These are phyloP conservation scores for Dermochelys coriacea DNA, from an alignment of 2,797 vertebrate genomes.

Conservation along the genomic window DNA sequence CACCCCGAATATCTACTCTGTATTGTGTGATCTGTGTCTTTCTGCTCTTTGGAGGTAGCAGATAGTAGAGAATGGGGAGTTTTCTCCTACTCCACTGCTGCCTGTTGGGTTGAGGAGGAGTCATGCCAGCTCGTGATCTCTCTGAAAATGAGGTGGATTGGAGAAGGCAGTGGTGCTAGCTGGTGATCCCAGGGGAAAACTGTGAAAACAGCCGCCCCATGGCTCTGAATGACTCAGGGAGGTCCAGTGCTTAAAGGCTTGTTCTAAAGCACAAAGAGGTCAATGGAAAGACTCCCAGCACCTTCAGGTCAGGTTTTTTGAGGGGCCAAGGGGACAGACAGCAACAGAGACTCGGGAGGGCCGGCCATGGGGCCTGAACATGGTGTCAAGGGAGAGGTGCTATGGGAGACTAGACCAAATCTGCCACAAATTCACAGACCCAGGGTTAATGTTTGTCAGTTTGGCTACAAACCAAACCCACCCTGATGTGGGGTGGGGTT, in stretches of 20 bases:
- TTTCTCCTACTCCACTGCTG: not conserved
- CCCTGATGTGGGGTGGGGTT: not conserved
- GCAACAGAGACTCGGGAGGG: not conserved
- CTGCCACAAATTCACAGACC: not conserved
- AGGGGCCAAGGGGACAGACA: not conserved
- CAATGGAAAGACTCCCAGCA: not conserved
- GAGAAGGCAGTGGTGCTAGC: not conserved
- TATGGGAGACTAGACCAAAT: not conserved
- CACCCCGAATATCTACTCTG: not conserved
- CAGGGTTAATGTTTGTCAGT: not conserved
- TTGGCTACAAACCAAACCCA: not conserved
- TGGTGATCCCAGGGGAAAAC: not conserved
- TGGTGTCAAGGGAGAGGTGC: not conserved
- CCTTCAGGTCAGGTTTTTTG: not conserved
- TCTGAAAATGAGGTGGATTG: not conserved
- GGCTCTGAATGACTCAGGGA: not conserved
- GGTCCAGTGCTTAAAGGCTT: not conserved
- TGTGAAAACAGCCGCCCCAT: not conserved
- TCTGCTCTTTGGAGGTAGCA: not conserved
- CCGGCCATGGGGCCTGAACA: not conserved
- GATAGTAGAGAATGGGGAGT: rapidly evolving
- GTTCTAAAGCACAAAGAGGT: not conserved
- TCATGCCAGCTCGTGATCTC: not conserved
- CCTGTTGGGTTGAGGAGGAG: not conserved
- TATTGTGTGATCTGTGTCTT: not conserved